Evolutionary conservation across 2,888 invertebrate genomes (phyloP).

Genomic region (Diploptera punctata): DNA sequence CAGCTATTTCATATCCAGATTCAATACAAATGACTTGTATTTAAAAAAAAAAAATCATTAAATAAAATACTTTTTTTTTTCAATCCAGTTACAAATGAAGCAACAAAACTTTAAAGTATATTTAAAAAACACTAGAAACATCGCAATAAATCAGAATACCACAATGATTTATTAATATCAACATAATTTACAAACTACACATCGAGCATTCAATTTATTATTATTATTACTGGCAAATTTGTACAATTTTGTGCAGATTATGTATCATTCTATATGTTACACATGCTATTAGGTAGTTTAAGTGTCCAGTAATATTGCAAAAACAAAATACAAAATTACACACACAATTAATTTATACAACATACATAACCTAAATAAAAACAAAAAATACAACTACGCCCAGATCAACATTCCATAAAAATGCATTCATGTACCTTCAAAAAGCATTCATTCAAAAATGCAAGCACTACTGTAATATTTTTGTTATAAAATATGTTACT

Average conservation of each 20-base stretch:
- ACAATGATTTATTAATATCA: neutral
- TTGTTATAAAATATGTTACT: no score
- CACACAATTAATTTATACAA: constrained; percentile 29
- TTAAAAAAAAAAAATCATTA: no score
- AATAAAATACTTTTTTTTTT: neutral
- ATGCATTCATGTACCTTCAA: constrained; percentile 11
- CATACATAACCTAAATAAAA: constrained; percentile 32
- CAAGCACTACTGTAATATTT: constrained; percentile 1
- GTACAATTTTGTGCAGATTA: neutral
- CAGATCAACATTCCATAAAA: neutral
- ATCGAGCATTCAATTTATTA: constrained; percentile 2
- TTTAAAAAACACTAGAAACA: neutral
- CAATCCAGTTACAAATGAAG: neutral
- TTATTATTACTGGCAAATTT: neutral
- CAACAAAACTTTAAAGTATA: neutral
- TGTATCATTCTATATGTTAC: neutral
- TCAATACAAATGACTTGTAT: no score
- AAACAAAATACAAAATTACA: constrained; percentile 44
- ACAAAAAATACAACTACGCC: neutral
- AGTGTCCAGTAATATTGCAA: neutral
- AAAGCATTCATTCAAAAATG: constrained; percentile 3
- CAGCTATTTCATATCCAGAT: no score
- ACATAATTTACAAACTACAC: neutral
- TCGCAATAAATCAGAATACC: neutral
- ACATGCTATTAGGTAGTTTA: neutral